Evolutionary conservation across 2,113 vertebrate genomes (phyloP), one percentile per base, ranked within the genome.

Genomic region (Oryzias woworae): DNA sequence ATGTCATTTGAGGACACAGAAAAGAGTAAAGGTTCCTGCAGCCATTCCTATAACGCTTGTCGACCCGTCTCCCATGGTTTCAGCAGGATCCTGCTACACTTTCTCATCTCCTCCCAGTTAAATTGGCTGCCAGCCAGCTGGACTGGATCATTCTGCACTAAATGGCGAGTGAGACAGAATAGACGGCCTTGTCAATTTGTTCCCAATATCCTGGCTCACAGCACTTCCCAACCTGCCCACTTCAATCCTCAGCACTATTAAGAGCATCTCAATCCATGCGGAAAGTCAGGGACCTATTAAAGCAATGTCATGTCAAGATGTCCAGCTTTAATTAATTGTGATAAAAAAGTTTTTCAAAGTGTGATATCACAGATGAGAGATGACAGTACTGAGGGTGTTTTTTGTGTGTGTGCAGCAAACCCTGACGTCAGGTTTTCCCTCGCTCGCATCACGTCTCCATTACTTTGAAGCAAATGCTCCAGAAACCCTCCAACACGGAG

Each of bases 51-150:
- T 72, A 73, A 72, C 75, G 73, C 71, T 55, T 57, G 81, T 73
- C 67, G 77, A 75, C 71, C 79, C 77, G 60, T 58, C 72, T 73
- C 76, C 61, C 83, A 80, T 55, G 31, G 53, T 75, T 83, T 84
- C 67, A 62, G 26, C 80, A 70, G 78, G 69, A 86, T 75, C 71
- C 62, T 72, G 58, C 78, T 57, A 75, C 72, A 64, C 71, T 80
- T 71, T 88, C 87, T 89, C 87, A 87, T 93, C 84, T 77, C 74
- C 80, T 75, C 65, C 24, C 8, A 58, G 77, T 87, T 77, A 91
- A 90, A 93, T 92, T 91, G 92, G 87, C 87, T 90, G 90, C 88
- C 90, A 89, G 66, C 74, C 75, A 85, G 69, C 82, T 78, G 81
- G 76, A 67, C 72, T n/a, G 67, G 75, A 84, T 85, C 89, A 67